Percentiles rank a stretch among this genome's conserved stretches.
These are phyloP conservation scores for Agrilus mali DNA, from an alignment of 2,888 invertebrate species.

Conservation along the genomic window DNA sequence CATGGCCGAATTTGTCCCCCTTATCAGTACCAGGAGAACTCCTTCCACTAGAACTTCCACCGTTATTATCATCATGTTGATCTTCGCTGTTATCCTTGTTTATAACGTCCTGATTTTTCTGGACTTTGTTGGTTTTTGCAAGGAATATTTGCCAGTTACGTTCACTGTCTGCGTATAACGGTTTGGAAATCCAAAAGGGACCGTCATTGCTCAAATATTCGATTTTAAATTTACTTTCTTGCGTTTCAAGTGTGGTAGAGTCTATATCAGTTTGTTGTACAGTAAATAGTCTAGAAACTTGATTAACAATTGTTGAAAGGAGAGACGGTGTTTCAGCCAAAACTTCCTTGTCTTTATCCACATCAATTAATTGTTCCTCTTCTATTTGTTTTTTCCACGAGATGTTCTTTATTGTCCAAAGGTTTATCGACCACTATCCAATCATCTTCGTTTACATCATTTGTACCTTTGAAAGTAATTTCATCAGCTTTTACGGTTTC, in stretches of 20 bases:
- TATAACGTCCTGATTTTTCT: conserved; percentile 12
- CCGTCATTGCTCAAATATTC: conserved; percentile 33
- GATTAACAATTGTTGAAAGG: not conserved
- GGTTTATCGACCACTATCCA: too few species aligned
- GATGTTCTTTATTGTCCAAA: too few species aligned
- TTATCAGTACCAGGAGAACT: conserved; percentile 19
- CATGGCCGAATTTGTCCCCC: conserved; percentile 9
- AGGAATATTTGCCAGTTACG: conserved; percentile 43
- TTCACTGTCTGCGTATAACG: conserved; percentile 54
- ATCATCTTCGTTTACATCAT: too few species aligned
- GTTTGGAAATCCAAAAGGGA: conserved; percentile 49
- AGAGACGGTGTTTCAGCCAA: conserved; percentile 20
- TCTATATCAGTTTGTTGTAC: not conserved
- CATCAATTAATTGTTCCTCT: too few species aligned
- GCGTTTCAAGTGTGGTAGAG: conserved; percentile 9
- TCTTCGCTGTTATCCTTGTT: conserved; percentile 16
- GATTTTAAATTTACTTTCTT: conserved; percentile 14
- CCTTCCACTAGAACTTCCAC: conserved; percentile 45
- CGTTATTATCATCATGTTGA: conserved; percentile 41
- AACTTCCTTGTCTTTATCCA: conserved; percentile 23
- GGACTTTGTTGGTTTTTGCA: conserved; percentile 34
- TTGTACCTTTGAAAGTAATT: too few species aligned
- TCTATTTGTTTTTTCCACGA: too few species aligned
- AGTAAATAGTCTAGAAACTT: not conserved
- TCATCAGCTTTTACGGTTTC: too few species aligned